Conservation (phyloP, 2,113 vertebrate genomes). For the Melospiza melodia region DNA sequence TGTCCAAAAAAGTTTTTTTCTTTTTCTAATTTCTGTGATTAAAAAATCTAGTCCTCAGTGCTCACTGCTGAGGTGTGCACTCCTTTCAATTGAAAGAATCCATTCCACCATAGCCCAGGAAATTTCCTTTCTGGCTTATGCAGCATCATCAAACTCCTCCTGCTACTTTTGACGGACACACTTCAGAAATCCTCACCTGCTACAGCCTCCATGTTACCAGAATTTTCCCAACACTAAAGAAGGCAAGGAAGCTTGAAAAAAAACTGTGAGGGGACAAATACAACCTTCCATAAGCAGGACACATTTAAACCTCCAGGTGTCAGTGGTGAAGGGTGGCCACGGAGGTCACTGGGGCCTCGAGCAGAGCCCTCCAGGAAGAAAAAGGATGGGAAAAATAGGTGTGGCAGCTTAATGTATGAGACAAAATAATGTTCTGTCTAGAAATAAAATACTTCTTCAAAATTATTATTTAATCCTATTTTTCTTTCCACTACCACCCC, state of each 20-base stretch:
- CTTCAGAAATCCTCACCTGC: neutral
- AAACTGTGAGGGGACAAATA: neutral
- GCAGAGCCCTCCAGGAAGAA: neutral
- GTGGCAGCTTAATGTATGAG: neutral
- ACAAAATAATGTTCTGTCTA: neutral
- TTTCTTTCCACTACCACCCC: neutral
- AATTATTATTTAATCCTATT: neutral
- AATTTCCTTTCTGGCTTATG: neutral
- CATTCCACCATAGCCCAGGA: fast-evolving
- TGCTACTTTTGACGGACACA: neutral
- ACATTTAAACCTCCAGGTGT: neutral
- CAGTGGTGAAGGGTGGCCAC: neutral
- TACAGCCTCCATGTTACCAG: neutral
- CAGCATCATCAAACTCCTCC: neutral
- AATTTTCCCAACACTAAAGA: neutral
- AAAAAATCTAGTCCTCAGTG: neutral
- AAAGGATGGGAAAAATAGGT: neutral
- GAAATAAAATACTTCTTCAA: neutral
- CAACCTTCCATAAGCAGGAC: neutral
- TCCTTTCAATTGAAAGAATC: neutral
- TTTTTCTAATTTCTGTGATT: neutral
- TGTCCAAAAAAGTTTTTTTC: neutral
- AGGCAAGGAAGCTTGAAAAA: neutral
- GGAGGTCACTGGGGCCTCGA: fast-evolving
- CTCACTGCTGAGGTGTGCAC: neutral